A percentile compares a stretch with the other conserved stretches of the same genome.
Evolutionary conservation across 2,888 invertebrate species (phyloP).

Genomic region (Dermolepida albohirtum): DNA sequence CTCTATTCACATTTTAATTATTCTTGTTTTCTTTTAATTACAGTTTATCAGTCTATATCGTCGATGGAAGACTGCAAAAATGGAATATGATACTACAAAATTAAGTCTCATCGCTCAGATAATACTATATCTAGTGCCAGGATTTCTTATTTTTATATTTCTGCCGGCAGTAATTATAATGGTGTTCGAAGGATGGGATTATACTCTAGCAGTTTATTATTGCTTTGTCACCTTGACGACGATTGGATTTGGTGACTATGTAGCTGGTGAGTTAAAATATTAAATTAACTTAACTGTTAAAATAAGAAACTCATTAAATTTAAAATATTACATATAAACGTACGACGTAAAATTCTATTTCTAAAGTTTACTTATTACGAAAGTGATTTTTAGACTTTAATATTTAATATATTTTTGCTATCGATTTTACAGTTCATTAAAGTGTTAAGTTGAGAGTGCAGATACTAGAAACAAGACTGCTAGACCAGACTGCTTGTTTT

Average conservation of each 20-base stretch:
- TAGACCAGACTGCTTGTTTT: no score
- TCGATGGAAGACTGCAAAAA: slow-evolving; percentile 81
- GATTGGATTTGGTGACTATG: slow-evolving; percentile 93
- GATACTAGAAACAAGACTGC: no score
- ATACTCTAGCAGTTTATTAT: slow-evolving; percentile 86
- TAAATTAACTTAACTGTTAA: no score
- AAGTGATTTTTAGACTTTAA: no score
- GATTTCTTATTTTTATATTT: slow-evolving; percentile 87
- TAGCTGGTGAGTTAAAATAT: slow-evolving; percentile 74
- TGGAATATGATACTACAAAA: slow-evolving; percentile 75
- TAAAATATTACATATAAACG: no score
- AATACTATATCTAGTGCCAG: slow-evolving; percentile 87
- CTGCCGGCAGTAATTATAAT: slow-evolving; percentile 87
- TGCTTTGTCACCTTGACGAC: slow-evolving; percentile 89
- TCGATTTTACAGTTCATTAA: no score
- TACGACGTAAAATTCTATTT: no score
- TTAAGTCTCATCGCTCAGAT: slow-evolving; percentile 84
- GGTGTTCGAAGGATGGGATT: slow-evolving; percentile 88
- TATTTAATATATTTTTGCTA: no score
- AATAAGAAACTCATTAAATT: no score
- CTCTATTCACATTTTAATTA: no score
- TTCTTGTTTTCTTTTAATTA: slow-evolving; percentile 55
- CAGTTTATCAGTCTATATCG: slow-evolving; percentile 83
- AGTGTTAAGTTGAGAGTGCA: no score
- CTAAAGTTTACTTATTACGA: no score